These are phyloP conservation scores for Eleginops maclovinus DNA, from an alignment of 2,113 vertebrate genomes.

Conservation along the genomic window DNA sequence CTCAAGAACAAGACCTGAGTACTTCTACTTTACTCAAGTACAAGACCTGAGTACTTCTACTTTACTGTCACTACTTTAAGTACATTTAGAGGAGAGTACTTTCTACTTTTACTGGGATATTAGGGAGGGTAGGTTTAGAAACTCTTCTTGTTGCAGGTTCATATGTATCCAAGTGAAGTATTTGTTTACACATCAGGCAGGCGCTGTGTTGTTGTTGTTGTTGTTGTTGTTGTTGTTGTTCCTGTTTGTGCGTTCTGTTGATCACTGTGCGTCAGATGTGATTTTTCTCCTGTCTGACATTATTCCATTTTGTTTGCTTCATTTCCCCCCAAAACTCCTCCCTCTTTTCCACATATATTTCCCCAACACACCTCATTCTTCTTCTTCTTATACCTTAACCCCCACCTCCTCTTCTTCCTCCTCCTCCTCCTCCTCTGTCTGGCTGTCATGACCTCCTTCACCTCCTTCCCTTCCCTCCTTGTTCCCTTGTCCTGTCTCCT, in stretches of 20 bases:
- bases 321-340: constrained; percentile 29
- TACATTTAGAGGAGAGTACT: too few relatives aligned
- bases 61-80: too few relatives aligned
- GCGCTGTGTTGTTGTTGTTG: constrained; percentile 24
- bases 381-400: neutral
- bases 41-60: too few relatives aligned
- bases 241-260: constrained; percentile 47
- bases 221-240: constrained; percentile 53
- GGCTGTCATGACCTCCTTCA: constrained; percentile 13
- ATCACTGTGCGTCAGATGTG: constrained; percentile 58
- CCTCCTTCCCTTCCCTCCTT: constrained; percentile 33
- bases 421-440: constrained; percentile 22
- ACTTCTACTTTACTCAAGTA: too few relatives aligned
- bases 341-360: neutral
- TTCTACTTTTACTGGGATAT: too few relatives aligned
- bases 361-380: too few relatives aligned
- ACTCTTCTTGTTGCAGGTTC: too few relatives aligned
- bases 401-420: neutral
- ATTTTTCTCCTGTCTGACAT: constrained; percentile 59
- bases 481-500: constrained; percentile 77
- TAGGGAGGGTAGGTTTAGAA: too few relatives aligned
- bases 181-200: neutral
- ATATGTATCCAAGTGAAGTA: neutral
- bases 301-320: constrained; percentile 68
- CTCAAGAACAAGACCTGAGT: too few relatives aligned